phyloP scores from a whole-genome alignment of 2,113 vertebrate genomes.

The Neopipo cinnamomea region DNA sequence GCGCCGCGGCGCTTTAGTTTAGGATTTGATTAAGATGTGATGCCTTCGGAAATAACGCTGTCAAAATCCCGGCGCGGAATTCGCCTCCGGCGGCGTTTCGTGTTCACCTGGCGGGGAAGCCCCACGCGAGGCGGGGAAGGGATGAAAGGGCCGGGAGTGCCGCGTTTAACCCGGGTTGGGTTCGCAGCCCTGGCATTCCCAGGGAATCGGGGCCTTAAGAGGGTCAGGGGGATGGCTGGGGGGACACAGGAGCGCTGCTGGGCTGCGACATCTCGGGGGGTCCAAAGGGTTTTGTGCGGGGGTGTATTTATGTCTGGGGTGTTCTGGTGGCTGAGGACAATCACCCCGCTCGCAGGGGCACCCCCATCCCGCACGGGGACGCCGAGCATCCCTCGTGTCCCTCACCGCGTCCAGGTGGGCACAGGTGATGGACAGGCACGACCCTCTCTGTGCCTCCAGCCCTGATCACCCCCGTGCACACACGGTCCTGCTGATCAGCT shows the following conservation, averaged over 20 bases:
- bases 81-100: conserved; percentile 8
- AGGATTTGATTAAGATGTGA: conserved; percentile 77
- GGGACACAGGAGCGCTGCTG: too few species aligned
- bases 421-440: background rate
- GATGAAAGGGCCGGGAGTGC: conserved; percentile 1
- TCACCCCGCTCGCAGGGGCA: background rate
- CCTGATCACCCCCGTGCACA: background rate
- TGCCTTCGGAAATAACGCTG: conserved; percentile 69
- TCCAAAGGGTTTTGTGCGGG: accelerated
- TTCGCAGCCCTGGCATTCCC: background rate
- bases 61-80: conserved; percentile 59
- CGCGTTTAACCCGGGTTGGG: conserved; percentile 51
- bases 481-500: background rate
- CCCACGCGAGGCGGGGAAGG: conserved; percentile 9
- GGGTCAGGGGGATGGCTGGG: accelerated
- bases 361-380: background rate
- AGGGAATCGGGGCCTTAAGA: background rate
- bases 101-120: conserved; percentile 36
- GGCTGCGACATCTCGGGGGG: background rate
- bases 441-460: background rate
- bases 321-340: accelerated
- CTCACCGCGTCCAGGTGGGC: accelerated
- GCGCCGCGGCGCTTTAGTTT: conserved; percentile 62
- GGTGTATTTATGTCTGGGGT: accelerated
- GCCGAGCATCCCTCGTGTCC: background rate